A percentile compares a stretch with the other conserved stretches of the same genome.
Evolutionary conservation across 2,113 vertebrate species (phyloP).

Genomic region (Microcebus murinus): DNA sequence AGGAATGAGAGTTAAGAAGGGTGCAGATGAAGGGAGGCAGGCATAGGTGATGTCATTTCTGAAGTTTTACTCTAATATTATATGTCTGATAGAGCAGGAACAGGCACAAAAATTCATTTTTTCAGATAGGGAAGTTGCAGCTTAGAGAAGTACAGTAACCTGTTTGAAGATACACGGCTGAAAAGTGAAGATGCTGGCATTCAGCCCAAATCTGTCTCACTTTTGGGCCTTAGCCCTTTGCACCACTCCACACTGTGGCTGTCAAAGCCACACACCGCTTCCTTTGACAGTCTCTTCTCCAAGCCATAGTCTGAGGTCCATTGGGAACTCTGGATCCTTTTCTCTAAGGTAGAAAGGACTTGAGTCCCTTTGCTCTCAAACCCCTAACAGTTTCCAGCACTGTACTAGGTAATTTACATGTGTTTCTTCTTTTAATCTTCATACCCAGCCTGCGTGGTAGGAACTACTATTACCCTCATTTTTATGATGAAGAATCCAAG

Average conservation of each 20-base stretch:
- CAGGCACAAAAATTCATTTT: neutral
- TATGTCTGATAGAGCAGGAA: neutral
- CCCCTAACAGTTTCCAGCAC: neutral
- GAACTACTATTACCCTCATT: neutral
- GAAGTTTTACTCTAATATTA: neutral
- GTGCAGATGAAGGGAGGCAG: neutral
- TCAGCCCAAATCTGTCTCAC: neutral
- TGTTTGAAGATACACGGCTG: neutral
- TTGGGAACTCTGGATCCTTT: neutral
- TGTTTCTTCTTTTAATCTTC: neutral
- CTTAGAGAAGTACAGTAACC: neutral
- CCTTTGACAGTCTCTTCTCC: neutral
- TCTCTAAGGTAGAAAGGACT: neutral
- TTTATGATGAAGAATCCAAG: neutral
- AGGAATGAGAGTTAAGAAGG: neutral
- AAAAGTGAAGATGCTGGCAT: neutral
- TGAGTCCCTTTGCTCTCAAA: neutral
- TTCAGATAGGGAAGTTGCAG: neutral
- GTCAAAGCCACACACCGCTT: neutral
- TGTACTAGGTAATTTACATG: neutral
- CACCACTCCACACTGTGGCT: neutral
- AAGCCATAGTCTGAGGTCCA: neutral
- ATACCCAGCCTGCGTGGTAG: neutral
- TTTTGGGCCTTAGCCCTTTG: neutral
- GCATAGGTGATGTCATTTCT: neutral